Conservation (phyloP, 2,888 invertebrate species). For the Nipponacmea schrenckii region DNA sequence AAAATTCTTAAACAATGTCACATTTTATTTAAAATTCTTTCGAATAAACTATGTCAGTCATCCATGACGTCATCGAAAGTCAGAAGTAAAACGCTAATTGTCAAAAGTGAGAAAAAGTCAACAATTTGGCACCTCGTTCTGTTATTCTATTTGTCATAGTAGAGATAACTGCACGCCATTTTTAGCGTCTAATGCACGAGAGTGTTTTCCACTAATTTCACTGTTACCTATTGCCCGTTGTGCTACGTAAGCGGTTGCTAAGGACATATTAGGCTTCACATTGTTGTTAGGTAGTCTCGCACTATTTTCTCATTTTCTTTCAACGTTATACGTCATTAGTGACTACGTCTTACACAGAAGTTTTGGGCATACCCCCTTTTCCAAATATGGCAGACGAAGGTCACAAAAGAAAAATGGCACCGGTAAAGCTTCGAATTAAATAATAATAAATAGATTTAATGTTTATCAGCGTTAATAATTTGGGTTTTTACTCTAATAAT, state of each 20-base stretch:
- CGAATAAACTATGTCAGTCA: no score
- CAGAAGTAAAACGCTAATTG: no score
- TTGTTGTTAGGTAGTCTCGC: slow-evolving; percentile 24
- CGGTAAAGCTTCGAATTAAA: no score
- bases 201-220: not conserved
- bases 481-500: no score
- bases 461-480: no score
- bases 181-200: not conserved
- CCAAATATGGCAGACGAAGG: slow-evolving; percentile 24
- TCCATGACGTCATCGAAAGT: no score
- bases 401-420: not conserved
- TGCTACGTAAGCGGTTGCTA: slow-evolving; percentile 24
- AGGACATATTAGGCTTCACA: slow-evolving; percentile 29
- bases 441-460: no score
- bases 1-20: no score
- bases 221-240: slow-evolving; percentile 1
- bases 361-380: slow-evolving; percentile 14
- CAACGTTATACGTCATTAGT: slow-evolving; percentile 1
- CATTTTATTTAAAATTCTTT: no score
- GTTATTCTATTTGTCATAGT: not conserved
- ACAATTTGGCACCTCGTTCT: not conserved
- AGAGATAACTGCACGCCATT: slow-evolving; percentile 4
- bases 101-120: not conserved
- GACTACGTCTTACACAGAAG: slow-evolving; percentile 7
- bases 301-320: slow-evolving; percentile 16